phyloP scores from a whole-genome alignment of 2,797 vertebrate species.

The Diceros bicornis region DNA sequence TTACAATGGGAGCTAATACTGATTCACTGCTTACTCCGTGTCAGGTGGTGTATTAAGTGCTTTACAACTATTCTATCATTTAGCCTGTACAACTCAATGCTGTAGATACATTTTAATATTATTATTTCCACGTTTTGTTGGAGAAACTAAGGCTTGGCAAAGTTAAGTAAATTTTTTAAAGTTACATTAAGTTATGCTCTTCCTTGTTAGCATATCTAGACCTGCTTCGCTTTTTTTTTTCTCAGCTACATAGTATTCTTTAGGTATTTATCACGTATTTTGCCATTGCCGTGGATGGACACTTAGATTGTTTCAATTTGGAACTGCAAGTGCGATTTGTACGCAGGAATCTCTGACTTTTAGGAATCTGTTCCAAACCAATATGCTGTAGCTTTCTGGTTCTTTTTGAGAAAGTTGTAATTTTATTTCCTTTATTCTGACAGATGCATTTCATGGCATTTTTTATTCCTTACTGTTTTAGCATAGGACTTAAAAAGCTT shows the following conservation, averaged over 20 bases:
- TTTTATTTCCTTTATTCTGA: not conserved
- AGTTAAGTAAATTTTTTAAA: slow-evolving; percentile 10
- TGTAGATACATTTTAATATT: not conserved
- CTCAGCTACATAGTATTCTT: not conserved
- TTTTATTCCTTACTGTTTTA: not conserved
- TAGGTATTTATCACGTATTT: not conserved
- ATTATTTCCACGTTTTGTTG: slow-evolving; percentile 13
- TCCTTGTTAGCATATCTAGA: not conserved
- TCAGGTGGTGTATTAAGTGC: not conserved
- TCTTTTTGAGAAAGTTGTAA: not conserved
- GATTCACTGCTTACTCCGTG: not conserved
- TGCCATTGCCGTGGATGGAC: not conserved
- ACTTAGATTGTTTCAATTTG: not conserved
- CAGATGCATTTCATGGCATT: not conserved
- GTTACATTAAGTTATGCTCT: not conserved
- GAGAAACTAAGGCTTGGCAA: not conserved
- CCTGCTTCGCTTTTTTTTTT: not conserved
- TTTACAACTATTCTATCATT: not conserved
- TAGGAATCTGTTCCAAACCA: not conserved
- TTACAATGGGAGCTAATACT: not conserved
- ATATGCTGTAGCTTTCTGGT: not conserved
- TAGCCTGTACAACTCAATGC: not conserved
- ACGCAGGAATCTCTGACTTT: not conserved
- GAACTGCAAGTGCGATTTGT: not conserved
- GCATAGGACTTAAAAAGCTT: not conserved